phyloP scores from a whole-genome alignment of 2,888 invertebrate species.

The Eledone cirrhosa region DNA sequence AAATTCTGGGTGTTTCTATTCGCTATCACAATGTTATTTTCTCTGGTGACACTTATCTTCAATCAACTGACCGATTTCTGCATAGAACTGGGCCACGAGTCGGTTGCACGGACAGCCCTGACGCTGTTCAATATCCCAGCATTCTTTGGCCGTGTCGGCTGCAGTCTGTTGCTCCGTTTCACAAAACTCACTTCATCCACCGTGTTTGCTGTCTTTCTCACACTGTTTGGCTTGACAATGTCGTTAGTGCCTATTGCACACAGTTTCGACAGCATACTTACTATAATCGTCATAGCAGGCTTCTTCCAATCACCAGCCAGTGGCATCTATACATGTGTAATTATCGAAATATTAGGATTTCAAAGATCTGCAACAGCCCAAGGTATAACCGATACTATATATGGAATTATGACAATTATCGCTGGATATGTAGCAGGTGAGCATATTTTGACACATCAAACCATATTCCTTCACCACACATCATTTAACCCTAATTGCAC shows the following conservation, averaged over 20 bases:
- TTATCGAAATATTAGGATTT: not conserved
- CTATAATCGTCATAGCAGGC: not conserved
- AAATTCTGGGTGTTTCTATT: not conserved
- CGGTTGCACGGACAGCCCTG: not conserved
- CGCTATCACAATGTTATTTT: not conserved
- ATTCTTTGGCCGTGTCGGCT: not conserved
- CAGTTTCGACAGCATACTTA: not conserved
- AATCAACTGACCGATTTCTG: conserved; percentile 3
- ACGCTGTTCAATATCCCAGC: not conserved
- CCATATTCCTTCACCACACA: no score
- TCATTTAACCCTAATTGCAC: no score
- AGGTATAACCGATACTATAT: not conserved
- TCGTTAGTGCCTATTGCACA: not conserved
- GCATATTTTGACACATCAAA: not conserved
- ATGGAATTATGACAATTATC: not conserved
- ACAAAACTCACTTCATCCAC: not conserved
- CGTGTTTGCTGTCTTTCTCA: not conserved
- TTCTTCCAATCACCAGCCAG: not conserved
- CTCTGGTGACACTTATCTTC: not conserved
- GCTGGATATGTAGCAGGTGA: conserved; percentile 20
- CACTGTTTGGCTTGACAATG: not conserved
- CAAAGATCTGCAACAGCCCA: not conserved
- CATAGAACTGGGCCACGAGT: not conserved
- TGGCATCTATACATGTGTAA: conserved; percentile 18
- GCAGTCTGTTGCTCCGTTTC: not conserved